Evolutionary conservation across 2,888 invertebrate genomes (phyloP).

Genomic region (Tipula lateralis): DNA sequence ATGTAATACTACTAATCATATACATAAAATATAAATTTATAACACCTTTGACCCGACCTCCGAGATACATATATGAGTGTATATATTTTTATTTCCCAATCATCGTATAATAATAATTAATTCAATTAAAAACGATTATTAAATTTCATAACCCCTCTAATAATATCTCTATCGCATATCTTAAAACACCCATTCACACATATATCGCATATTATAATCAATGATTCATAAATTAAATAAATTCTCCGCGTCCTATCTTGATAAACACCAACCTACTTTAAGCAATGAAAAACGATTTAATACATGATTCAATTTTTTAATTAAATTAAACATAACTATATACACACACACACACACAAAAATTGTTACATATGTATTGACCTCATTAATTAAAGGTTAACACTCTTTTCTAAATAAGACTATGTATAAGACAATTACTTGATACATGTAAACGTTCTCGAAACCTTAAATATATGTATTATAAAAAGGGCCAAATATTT

Average conservation of each 20-base stretch:
- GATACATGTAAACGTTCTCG: background rate
- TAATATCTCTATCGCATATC: constrained; percentile 5
- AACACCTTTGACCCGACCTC: background rate
- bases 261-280: constrained; percentile 9
- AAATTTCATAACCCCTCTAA: background rate
- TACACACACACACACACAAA: too few species aligned
- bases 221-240: constrained; percentile 11
- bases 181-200: background rate
- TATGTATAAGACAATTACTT: too few species aligned
- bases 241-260: background rate
- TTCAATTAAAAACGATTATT: background rate
- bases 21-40: background rate
- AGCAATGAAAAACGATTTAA: background rate
- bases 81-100: background rate
- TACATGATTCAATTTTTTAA: background rate
- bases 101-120: background rate
- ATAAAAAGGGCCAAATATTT: background rate
- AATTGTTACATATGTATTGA: background rate
- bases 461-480: background rate
- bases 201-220: background rate
- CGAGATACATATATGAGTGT: background rate
- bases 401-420: background rate
- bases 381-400: constrained; percentile 19
- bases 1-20: background rate
- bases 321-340: background rate